Base-by-base conservation (phyloP, 2,113 vertebrate species). In the Pleuronectes platessa region DNA sequence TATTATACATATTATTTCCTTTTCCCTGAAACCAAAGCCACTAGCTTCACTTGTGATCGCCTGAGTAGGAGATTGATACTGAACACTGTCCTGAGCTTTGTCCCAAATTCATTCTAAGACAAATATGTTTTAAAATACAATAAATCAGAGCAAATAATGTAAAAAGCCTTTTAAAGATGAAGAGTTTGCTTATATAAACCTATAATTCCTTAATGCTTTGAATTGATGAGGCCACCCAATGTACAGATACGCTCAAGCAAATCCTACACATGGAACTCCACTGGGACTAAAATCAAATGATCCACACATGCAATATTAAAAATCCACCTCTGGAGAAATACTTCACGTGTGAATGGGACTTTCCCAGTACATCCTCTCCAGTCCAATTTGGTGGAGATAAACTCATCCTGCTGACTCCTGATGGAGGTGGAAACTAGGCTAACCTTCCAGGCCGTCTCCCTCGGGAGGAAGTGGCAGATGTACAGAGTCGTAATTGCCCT, bases 381-480 rank as follows among this genome's bases (percentile, higher is more conserved):
- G 23, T 49, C 47, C 61, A 64, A 63, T 53, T 51, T 35, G 12
- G 55, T 26, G 15, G 69, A 59, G 20, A 27, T 68, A 73, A 76
- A 75, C n/a, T 49, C 42, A 6, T 26, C 58, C 67, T 62, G 37
- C 66, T 60, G 68, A 35, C 58, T 86, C 60, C 76, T 81, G 61
- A 74, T 74, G 74, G 83, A 76, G 75, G 76, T 68, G 71, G 58
- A 90, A 91, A 87, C 61, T 71, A 81, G 83, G 79, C 53, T 85
- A 86, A 86, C 84, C 82, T 76, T 78, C 67, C 73, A 65, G 74
- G 65, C 65, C 1, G 12, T 40, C 1, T 83, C 86, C 83, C 81
- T 11, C 17, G 86, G 76, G 79, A 86, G 55, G 27, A 73, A 62
- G 73, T 74, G 72, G 74, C 88, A 91, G 86, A 87, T 86, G 88